Conservation (phyloP, 2,888 invertebrate genomes). For the Andrena camellia region DNA sequence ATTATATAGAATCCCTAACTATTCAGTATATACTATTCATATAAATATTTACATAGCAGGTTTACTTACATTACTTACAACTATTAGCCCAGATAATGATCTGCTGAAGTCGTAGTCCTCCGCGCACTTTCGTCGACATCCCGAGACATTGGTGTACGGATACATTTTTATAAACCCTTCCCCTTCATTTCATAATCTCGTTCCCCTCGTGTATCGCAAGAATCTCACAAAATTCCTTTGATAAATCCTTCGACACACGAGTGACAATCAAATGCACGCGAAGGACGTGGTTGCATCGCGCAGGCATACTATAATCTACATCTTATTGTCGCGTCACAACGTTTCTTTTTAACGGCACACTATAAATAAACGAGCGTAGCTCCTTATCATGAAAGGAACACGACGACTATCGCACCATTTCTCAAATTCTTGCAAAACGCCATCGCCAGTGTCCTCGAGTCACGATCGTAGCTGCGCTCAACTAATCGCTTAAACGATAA, state of each 20-base stretch:
- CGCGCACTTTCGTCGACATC: slow-evolving; percentile 47
- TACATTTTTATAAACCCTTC: neutral
- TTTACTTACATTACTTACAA: slow-evolving; percentile 56
- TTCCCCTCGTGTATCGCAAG: neutral
- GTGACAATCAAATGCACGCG: slow-evolving; percentile 42
- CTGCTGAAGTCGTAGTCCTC: slow-evolving; percentile 57
- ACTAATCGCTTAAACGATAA: slow-evolving; percentile 48
- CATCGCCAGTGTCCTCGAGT: slow-evolving; percentile 16
- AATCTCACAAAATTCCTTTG: neutral
- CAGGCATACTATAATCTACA: slow-evolving; percentile 79
- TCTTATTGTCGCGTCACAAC: slow-evolving; percentile 85
- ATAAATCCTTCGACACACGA: neutral
- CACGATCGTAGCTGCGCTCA: slow-evolving; percentile 11
- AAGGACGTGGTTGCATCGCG: slow-evolving; percentile 70
- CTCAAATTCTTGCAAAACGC: neutral
- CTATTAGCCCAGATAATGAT: slow-evolving; percentile 63
- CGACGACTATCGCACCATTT: neutral
- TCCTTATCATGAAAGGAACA: neutral
- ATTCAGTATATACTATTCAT: slow-evolving; percentile 8
- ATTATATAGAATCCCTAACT: slow-evolving; percentile 5
- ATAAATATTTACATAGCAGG: slow-evolving; percentile 55
- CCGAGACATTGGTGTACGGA: neutral
- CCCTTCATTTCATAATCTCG: neutral
- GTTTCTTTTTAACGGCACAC: slow-evolving; percentile 72
- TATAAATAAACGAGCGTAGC: slow-evolving; percentile 56